Percentiles rank a stretch among this genome's conserved stretches.
Evolutionary conservation across 2,888 invertebrate species (phyloP).

Genomic region (Philhelius pedissequus): DNA sequence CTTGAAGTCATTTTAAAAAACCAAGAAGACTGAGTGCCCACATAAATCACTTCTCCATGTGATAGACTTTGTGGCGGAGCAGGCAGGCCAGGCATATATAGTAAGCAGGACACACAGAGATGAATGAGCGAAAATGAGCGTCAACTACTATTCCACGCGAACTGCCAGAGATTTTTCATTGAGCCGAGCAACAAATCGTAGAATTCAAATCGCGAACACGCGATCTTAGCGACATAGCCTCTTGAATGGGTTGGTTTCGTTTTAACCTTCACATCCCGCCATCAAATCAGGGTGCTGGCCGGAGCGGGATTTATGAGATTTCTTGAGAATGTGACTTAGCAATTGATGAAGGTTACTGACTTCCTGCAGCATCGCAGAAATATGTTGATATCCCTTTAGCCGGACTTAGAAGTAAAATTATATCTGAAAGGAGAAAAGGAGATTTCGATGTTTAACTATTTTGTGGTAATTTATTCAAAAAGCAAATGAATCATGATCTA

Average conservation of each 20-base stretch:
- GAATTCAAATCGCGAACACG: constrained; percentile 57
- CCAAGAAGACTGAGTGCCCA: constrained; percentile 35
- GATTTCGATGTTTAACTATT: neutral
- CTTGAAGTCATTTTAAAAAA: constrained; percentile 48
- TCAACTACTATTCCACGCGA: constrained; percentile 8
- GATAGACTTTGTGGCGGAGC: constrained; percentile 30
- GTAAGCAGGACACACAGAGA: constrained; percentile 23
- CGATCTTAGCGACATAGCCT: constrained; percentile 25
- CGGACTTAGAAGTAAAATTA: neutral
- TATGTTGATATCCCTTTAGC: neutral
- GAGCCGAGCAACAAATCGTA: constrained; percentile 53
- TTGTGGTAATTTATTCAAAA: neutral
- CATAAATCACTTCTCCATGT: constrained; percentile 60
- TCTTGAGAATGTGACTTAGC: constrained; percentile 61
- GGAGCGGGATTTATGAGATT: constrained; percentile 59
- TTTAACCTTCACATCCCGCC: constrained; percentile 2
- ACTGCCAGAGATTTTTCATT: constrained; percentile 26
- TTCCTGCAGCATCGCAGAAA: constrained; percentile 29
- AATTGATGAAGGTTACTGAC: constrained; percentile 65
- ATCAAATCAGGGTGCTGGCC: constrained; percentile 25
- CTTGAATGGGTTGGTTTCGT: constrained; percentile 44
- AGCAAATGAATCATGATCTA: no score
- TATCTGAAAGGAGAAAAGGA: neutral
- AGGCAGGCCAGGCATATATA: no score
- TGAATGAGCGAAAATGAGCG: constrained; percentile 57